Evolutionary conservation across 2,888 invertebrate genomes (phyloP), one percentile per base, ranked within the genome.

Genomic region (Pheosia tremula): DNA sequence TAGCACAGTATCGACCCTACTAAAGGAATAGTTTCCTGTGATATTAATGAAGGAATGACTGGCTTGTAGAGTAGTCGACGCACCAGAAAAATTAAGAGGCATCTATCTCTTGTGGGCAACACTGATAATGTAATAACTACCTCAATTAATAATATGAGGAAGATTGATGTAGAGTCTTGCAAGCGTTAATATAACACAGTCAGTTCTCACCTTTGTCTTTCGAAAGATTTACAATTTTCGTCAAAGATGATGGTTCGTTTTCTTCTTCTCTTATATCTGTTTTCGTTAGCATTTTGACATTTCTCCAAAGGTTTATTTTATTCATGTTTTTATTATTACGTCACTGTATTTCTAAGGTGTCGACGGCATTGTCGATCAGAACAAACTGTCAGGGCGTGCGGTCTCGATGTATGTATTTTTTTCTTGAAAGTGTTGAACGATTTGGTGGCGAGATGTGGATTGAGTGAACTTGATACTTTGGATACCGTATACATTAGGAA

Each of bases 241-340:
- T 83, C 58, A 87, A 53, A 54, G 77, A 71, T 52, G 78, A 66
- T 61, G 79, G 77, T 64, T 75, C 77, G 45, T 78, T n/a, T n/a
- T n/a, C 75, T 65, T 73, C 77, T 75, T 73, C 73, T 78, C 74
- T 66, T 75, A 75, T 56, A 79, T 72, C 70, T 66, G 38, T 83
- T 71, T 84, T 80, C 39, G 79, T 69, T 65, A 88, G 79, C 62
- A 80, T 75, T 82, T 89, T 88, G 65, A 90, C 80, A 69, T 85
- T 86, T 83, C 86, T 89, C 91, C 91, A 91, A 80, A 84, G 89
- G 74, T 82, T 85, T 56, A 75, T 79, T 76, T 82, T 89, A 78
- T 80, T 88, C 88, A 89, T 91, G 71, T 75, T 80, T 63, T 52
- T 41, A 53, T 71, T 57, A 64, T 79, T 71, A 69, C 66, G 64